Conservation (phyloP, 92 coral and sea anemone genomes). For the Pocillopora grandis region DNA sequence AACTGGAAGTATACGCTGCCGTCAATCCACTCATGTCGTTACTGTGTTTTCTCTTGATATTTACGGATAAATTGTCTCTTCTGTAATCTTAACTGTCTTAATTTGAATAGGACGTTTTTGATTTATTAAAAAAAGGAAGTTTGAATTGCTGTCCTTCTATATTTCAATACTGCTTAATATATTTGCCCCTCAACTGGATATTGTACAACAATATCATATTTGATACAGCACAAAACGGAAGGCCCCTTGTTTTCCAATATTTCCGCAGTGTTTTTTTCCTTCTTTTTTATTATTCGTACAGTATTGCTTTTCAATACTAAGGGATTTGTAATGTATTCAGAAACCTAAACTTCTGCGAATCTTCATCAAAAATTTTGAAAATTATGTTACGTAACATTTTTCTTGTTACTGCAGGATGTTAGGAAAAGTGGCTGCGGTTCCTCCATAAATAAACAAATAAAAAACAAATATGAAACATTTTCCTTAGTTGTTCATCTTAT, state of each 20-base stretch:
- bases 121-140: neutral
- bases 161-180: neutral
- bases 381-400: too few relatives aligned
- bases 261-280: constrained; percentile 5
- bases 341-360: too few relatives aligned
- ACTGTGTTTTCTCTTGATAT: neutral
- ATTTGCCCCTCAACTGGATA: neutral
- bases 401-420: too few relatives aligned
- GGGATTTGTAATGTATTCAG: too few relatives aligned
- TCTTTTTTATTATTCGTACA: neutral
- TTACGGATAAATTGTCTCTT: neutral
- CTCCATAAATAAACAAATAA: too few relatives aligned
- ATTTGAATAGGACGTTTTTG: neutral
- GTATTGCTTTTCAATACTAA: neutral
- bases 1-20: neutral
- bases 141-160: neutral
- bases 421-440: too few relatives aligned
- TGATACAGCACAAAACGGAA: neutral
- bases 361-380: too few relatives aligned
- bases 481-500: too few relatives aligned
- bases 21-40: neutral
- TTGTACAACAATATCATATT: constrained; percentile 6
- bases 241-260: neutral
- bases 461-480: too few relatives aligned
- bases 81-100: neutral